A percentile compares a stretch with the other conserved stretches of the same genome.
Evolutionary conservation across 2,113 vertebrate genomes (phyloP).

Genomic region (Malurus alboscapulatus): DNA sequence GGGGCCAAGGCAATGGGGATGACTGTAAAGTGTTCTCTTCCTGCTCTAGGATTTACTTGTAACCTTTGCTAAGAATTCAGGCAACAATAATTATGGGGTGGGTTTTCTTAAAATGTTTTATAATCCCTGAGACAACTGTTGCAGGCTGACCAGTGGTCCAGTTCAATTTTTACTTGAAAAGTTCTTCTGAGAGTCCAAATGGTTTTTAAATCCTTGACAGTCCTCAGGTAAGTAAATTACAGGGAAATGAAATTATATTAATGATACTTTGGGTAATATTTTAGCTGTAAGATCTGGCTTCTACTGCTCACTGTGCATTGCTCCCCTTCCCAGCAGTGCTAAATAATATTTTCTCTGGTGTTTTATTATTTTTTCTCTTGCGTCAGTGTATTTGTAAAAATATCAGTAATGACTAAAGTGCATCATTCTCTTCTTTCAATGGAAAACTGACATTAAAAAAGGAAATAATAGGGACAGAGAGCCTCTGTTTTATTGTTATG

Average conservation of each 20-base stretch:
- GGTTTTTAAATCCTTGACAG: neutral
- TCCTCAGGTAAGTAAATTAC: neutral
- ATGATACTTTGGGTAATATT: neutral
- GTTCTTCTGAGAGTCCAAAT: neutral
- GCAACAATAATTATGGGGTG: neutral
- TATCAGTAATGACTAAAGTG: neutral
- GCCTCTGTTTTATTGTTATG: neutral
- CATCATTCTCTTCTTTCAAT: neutral
- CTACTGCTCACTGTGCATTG: neutral
- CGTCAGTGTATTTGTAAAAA: constrained; percentile 7
- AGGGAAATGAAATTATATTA: neutral
- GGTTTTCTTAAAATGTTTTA: neutral
- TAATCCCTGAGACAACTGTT: neutral
- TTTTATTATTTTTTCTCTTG: neutral
- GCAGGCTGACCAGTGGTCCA: neutral
- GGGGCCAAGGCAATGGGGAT: neutral
- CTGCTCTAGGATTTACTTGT: neutral
- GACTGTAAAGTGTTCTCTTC: neutral
- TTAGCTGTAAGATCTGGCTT: neutral
- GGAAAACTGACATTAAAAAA: neutral
- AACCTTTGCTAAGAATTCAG: neutral
- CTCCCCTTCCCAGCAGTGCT: neutral
- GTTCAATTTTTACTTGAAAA: neutral
- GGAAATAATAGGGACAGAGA: neutral
- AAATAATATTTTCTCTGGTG: neutral